These are phyloP conservation scores for Heliocidaris erythrogramma DNA, from an alignment of 35 echinoderm and acorn worm species.

Conservation along the genomic window DNA sequence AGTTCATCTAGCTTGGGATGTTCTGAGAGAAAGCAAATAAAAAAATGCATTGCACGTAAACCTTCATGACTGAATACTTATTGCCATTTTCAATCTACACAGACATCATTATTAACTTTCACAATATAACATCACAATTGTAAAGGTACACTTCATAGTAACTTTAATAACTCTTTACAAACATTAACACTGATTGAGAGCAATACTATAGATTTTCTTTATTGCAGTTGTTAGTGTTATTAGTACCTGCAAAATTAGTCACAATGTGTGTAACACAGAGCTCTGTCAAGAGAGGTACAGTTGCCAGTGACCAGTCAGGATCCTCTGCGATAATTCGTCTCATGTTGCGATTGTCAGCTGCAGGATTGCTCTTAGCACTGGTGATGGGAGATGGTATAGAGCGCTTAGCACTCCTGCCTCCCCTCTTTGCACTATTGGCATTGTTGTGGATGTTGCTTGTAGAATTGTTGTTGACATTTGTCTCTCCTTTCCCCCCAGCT, in stretches of 20 bases:
- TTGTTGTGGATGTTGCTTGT: constrained; percentile 43
- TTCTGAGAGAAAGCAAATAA: constrained; percentile 66
- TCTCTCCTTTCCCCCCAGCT: constrained; percentile 54
- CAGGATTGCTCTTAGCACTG: constrained; percentile 90
- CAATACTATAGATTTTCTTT: neutral
- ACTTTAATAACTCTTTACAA: too few relatives aligned
- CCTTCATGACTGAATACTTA: too few relatives aligned
- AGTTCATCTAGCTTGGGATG: constrained; percentile 97
- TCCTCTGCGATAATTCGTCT: constrained; percentile 95
- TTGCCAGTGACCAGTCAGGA: constrained; percentile 97
- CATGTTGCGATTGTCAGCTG: constrained; percentile 91
- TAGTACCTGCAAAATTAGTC: constrained; percentile 87
- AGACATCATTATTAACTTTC: neutral
- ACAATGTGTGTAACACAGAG: constrained; percentile 92
- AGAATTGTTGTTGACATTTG: constrained; percentile 73
- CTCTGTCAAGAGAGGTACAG: constrained; percentile 92
- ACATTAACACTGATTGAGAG: neutral
- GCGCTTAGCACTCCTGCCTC: constrained; percentile 56
- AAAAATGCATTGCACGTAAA: neutral
- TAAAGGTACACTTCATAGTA: too few relatives aligned
- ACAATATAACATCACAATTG: too few relatives aligned
- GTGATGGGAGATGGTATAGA: constrained; percentile 88
- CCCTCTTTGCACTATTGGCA: constrained; percentile 53
- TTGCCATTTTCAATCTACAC: neutral
- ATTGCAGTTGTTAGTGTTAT: neutral